A percentile compares a stretch with the other conserved stretches of the same genome.
Conservation (phyloP, 2,888 invertebrate species). For the Zootermopsis nevadensis region DNA sequence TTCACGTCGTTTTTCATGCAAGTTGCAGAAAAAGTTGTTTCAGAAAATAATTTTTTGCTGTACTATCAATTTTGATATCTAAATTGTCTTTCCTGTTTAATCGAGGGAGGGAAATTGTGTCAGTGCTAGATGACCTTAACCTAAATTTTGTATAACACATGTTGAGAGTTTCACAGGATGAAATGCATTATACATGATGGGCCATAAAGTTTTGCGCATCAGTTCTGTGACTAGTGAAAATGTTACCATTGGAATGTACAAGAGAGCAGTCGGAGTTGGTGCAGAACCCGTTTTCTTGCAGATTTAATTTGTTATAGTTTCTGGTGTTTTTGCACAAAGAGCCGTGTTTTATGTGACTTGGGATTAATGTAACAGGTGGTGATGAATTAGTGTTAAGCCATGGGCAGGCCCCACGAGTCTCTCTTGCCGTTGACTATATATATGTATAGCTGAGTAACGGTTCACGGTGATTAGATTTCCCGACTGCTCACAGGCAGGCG, state of each 20-base stretch:
- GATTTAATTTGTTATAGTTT: background rate
- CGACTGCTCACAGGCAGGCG: background rate
- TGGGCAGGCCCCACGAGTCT: background rate
- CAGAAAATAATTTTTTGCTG: background rate
- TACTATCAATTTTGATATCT: background rate
- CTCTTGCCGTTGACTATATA: too few species aligned
- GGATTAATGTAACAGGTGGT: background rate
- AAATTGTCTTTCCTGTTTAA: background rate
- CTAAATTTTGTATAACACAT: background rate
- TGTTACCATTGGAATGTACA: background rate
- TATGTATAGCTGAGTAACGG: background rate
- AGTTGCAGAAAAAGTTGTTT: too few species aligned
- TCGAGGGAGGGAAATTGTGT: background rate
- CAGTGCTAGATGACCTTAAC: background rate
- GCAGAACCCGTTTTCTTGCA: background rate
- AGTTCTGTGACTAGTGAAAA: background rate
- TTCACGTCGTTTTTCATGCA: too few species aligned
- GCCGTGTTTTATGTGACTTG: background rate
- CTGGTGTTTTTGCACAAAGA: background rate
- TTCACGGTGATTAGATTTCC: background rate
- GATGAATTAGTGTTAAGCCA: background rate
- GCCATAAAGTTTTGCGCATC: background rate
- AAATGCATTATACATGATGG: background rate
- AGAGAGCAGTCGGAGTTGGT: background rate
- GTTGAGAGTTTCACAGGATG: background rate